phyloP scores from a whole-genome alignment of 2,888 invertebrate genomes.

The Ariolimax columbianus region DNA sequence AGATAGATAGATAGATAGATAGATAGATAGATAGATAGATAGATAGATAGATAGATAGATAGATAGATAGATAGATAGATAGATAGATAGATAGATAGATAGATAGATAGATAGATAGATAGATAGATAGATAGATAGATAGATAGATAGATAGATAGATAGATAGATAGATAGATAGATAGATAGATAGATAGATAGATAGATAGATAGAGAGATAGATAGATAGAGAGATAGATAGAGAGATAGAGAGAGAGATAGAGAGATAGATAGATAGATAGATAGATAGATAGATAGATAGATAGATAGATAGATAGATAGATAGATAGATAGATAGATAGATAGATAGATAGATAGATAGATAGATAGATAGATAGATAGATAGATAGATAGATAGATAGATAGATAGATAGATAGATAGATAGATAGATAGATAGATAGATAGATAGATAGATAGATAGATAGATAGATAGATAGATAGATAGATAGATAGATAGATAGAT shows the following conservation, averaged over 20 bases:
- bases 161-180: constrained; percentile 1
- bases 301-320: constrained; percentile 1
- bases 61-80: background rate
- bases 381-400: background rate
- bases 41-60: background rate
- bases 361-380: constrained; percentile 11
- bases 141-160: background rate
- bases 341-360: constrained; percentile 12
- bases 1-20: background rate
- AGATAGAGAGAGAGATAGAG: too few species aligned
- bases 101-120: background rate
- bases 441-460: background rate
- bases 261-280: constrained; percentile 1
- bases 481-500: background rate
- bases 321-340: constrained; percentile 1
- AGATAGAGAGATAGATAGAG: too few species aligned
- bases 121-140: background rate
- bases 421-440: constrained; percentile 4
- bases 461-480: background rate
- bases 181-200: constrained; percentile 1
- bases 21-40: background rate
- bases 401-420: background rate
- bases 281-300: constrained; percentile 1
- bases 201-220: too few species aligned
- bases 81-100: background rate